Base-by-base conservation (phyloP, 2,113 vertebrate species). In the Elachura formosa region DNA sequence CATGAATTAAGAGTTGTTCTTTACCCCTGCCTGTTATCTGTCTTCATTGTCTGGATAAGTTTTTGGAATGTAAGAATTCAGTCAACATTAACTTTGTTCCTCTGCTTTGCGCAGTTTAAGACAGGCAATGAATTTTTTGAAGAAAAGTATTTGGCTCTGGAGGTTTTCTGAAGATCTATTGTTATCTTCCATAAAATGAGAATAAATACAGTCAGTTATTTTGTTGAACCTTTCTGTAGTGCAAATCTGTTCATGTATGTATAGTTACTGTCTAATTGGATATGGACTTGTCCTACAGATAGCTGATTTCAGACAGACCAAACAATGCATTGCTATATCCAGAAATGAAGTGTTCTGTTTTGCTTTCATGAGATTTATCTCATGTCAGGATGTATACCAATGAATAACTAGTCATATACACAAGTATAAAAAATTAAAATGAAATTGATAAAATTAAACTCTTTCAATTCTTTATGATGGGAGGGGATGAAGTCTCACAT, bases 61-160 rank as follows among this genome's bases (percentile, higher is more conserved):
- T 83, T 28, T 66, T 93, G 78, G 36, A 82, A 63, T 54, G 20
- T 56, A 78, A 71, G 33, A 86, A 86, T 72, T 84, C 31, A 54
- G 5, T 68, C n/a, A 74, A 38, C 9, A 8, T 38, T 34, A 43
- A 64, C 38, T 66, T 58, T 58, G 8, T 75, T 71, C 29, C 4
- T 84, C 58, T 64, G 58, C 19, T 73, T 96, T 75, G 24, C 31
- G 67, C 31, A 46, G 28, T 87, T 86, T 81, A 67, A 71, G 43
- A 28, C 48, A 93, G 46, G 63, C 90, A 92, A 74, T 78, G 0
- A 72, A 25, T 41, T 73, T 79, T 92, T 76, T 79, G 24, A 84
- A 48, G 38, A 76, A 58, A 72, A 64, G 5, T 51, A 31, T 89
- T 81, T 87, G 15, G 10, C 25, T 89, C 33, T 77, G 18, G 76